These are phyloP conservation scores for Bombylius discolor DNA, from an alignment of 2,888 invertebrate genomes.

Conservation along the genomic window DNA sequence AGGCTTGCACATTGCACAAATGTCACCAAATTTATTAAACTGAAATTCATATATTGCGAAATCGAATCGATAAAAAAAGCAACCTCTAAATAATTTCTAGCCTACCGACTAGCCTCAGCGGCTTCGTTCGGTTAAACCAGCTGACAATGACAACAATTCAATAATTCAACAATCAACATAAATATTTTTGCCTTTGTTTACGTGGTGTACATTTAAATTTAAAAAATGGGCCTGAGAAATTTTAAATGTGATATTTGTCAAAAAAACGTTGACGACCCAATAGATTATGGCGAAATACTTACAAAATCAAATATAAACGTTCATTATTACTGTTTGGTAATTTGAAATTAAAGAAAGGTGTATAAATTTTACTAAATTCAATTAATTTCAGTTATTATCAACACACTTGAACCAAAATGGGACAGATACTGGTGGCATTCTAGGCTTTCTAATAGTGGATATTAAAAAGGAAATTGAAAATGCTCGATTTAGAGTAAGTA, in stretches of 20 bases:
- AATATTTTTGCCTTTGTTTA: too few species aligned
- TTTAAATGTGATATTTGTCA: constrained; percentile 6
- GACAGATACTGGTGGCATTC: constrained; percentile 53
- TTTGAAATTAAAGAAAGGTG: neutral
- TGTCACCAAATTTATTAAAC: too few species aligned
- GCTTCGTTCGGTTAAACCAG: too few species aligned
- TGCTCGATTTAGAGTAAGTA: constrained; percentile 48
- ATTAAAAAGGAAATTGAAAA: constrained; percentile 53
- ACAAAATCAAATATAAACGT: constrained; percentile 17
- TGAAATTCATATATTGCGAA: too few species aligned
- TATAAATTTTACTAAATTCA: constrained; percentile 3
- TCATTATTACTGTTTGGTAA: constrained; percentile 30
- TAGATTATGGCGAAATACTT: constrained; percentile 28
- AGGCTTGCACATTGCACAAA: too few species aligned
- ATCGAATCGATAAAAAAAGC: too few species aligned
- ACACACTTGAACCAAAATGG: constrained; percentile 57
- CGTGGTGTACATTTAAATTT: too few species aligned
- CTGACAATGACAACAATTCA: too few species aligned
- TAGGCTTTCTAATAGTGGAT: constrained; percentile 60
- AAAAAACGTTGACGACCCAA: constrained; percentile 15
- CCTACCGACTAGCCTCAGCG: too few species aligned
- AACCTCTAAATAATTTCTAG: too few species aligned
- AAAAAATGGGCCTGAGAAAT: too few species aligned
- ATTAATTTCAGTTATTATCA: constrained; percentile 48
- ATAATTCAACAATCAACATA: too few species aligned